Conservation (phyloP, 2,113 vertebrate genomes). For the Jaculus jaculus region DNA sequence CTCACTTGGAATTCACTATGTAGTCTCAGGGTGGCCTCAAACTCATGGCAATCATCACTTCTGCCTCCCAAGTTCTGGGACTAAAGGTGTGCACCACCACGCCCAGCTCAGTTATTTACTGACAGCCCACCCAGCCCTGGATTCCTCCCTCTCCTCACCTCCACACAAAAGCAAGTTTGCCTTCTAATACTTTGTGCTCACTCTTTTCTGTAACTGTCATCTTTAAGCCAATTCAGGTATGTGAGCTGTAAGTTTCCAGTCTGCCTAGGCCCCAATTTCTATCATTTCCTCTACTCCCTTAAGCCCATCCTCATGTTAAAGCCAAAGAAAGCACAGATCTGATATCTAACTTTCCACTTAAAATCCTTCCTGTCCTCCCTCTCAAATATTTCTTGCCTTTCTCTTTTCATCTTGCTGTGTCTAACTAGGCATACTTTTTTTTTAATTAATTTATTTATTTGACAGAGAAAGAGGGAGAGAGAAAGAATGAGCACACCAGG, state of each 20-base stretch:
- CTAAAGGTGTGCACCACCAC: too few relatives aligned
- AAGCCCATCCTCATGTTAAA: neutral
- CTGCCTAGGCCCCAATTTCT: neutral
- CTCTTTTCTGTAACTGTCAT: neutral
- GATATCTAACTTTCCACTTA: neutral
- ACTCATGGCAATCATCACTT: too few relatives aligned
- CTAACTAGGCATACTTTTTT: neutral
- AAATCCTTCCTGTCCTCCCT: neutral
- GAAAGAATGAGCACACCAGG: too few relatives aligned
- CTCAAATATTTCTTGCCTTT: neutral
- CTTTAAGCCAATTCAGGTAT: neutral
- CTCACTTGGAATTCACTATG: too few relatives aligned
- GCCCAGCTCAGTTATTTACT: neutral
- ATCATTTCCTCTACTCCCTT: rapidly evolving
- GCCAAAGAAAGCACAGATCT: neutral
- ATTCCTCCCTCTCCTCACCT: neutral
- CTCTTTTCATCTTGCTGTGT: neutral
- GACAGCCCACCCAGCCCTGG: neutral
- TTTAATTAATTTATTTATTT: too few relatives aligned
- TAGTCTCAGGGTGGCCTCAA: too few relatives aligned
- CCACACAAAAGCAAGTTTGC: neutral
- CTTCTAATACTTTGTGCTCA: neutral
- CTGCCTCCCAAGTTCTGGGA: too few relatives aligned
- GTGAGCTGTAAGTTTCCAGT: neutral
- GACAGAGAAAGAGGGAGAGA: too few relatives aligned